Base-by-base conservation (phyloP, 2,888 invertebrate genomes). In the Ichneumon xanthorius region DNA sequence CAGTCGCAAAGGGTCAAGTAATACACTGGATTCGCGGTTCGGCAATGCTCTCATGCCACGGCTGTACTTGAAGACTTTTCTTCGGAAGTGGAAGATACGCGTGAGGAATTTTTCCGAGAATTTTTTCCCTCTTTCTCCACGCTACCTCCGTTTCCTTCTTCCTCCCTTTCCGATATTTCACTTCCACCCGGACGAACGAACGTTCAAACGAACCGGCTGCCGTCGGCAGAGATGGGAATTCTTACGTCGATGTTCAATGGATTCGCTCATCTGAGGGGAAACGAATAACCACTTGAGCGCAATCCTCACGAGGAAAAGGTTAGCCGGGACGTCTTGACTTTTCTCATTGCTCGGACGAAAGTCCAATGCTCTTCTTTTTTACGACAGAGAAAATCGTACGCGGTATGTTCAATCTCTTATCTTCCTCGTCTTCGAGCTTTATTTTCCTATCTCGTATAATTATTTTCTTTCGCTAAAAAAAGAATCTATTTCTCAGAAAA, bases 191-290 rank as follows among this genome's bases (percentile, higher is more conserved):
- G 30, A 30, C 33, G 63, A 33, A 33, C 37, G 73, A 45, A 50
- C 30, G 75, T 50, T 76, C 16, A 61, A 63, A 50, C 55, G 40
- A 33, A 61, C 58, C 58, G 7, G 58, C 58, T 58, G 58, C 22
- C 11, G 58, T 58, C 26, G 61, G 26, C 75, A 48, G 16, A 9
- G 63, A 50, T 50, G 65, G 40, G 19, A 37, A 37, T 67, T 45
- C 53, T 45, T 33, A 26, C 71, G 63, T 48, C 61, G 50, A 72
- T 79, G 71, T 71, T 79, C 71, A 71, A 72, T 79, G 63, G 79
- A 65, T 63, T 63, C 71, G 71, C 26, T 71, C 63, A 48, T 63
- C 71, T 22, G 71, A 53, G 26, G 58, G 19, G 68, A 70, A 78
- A 37, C 55, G 68, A 30, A 58, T 19, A 55, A 45, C 37, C 53